Base-by-base conservation (phyloP, 2,113 vertebrate genomes). In the Poeciliopsis prolifica region DNA sequence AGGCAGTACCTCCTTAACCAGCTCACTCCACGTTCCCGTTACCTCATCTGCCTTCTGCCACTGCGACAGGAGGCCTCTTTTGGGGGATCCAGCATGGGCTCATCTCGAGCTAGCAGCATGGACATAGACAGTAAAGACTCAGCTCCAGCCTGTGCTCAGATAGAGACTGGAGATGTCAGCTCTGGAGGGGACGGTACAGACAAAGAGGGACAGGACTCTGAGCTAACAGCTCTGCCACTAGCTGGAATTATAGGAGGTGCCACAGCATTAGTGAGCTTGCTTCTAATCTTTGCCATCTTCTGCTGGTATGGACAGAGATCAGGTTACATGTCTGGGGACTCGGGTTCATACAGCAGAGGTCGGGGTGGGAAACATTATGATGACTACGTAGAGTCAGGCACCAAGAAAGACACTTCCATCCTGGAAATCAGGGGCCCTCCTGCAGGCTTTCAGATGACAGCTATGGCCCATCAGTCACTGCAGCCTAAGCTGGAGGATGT, bases 371-470 rank as follows among this genome's bases (percentile, higher is more conserved):
- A 96, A 83, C 95, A 94, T 82, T 96, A 96, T 35, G 96, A 96
- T 13, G 96, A 97, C 91, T 97, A 97, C 64, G 91, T 97, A 74
- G 96, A 98, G 86, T 96, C 96, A 0, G 97, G 97, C 69, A 98
- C 97, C 82, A 98, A 97, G 93, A 98, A 98, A 91, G 97, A 98
- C 86, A 97, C 95, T 79, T 97, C 97, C 72, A 97, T 98, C 82
- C 92, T 98, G 90, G 97, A 98, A 77, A 96, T 97, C 81, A 94
- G 96, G 15, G 95, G 96, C 31, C 96, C 96, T 0, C 91, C 91
- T 0, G 80, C 91, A 65, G 96, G 96, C 65, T 94, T 98, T 74
- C 96, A 97, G 87, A 98, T 97, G 96, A 95, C 96, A 61, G 95
- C 96, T 62, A 91, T 96, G 94, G 95, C 96, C 83, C 95, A 96